Conservation (phyloP, 2,113 vertebrate species). For the Romanogobio albipinnatus region DNA sequence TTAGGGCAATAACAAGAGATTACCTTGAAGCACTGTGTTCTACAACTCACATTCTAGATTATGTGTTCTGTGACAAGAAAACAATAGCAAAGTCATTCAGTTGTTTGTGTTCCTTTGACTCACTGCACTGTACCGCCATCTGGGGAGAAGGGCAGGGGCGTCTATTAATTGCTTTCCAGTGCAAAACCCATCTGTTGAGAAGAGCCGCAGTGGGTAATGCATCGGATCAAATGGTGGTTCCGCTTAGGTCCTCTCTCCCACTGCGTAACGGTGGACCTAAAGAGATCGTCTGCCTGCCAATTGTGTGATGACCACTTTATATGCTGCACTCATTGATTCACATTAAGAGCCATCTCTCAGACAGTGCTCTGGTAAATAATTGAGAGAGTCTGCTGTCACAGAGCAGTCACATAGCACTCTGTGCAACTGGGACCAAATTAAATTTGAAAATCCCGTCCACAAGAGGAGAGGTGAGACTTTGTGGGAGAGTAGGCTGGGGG, state of each 20-base stretch:
- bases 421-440: slow-evolving; percentile 67
- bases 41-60: slow-evolving; percentile 32
- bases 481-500: slow-evolving; percentile 35
- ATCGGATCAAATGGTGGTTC: slow-evolving; percentile 59
- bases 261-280: slow-evolving; percentile 56
- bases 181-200: slow-evolving; percentile 37
- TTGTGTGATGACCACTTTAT: slow-evolving; percentile 68
- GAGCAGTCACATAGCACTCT: slow-evolving; percentile 54
- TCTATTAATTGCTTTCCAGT: slow-evolving; percentile 50
- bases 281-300: slow-evolving; percentile 56
- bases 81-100: slow-evolving; percentile 32
- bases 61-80: slow-evolving; percentile 24
- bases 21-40: slow-evolving; percentile 39
- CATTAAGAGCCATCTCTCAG: slow-evolving; percentile 70
- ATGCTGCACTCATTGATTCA: slow-evolving; percentile 70
- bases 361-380: slow-evolving; percentile 70
- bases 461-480: slow-evolving; percentile 57
- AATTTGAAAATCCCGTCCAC: slow-evolving; percentile 63
- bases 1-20: slow-evolving; percentile 46
- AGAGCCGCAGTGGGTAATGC: slow-evolving; percentile 27
- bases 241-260: slow-evolving; percentile 40
- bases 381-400: slow-evolving; percentile 65
- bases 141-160: slow-evolving; percentile 5
- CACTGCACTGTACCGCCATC: background rate
- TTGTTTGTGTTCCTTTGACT: slow-evolving; percentile 28